Base-by-base conservation (phyloP, 2,797 vertebrate species). In the Monodelphis domestica region DNA sequence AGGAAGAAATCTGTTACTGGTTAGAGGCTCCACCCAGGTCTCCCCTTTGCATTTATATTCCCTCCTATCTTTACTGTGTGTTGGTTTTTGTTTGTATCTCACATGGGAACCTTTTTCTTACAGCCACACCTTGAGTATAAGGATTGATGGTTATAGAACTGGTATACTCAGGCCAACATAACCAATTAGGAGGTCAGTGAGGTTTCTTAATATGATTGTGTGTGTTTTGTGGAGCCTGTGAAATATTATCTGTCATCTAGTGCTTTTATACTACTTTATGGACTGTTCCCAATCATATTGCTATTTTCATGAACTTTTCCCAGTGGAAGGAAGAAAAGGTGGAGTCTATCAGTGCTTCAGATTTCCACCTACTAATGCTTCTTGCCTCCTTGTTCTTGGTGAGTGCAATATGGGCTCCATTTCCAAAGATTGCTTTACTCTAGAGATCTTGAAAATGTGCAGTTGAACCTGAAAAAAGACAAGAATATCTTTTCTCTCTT, bases 221-320 rank as follows among this genome's bases (percentile, higher is more conserved):
- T n/a, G 54, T 33, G 51, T 21, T 93, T 54, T 93, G 93, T 56
- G 90, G 89, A 53, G 53, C 33, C 38, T n/a, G 29, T 87, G 53
- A 91, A 90, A 92, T 53, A 14, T 88, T 45, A 6, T 0, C 5
- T 53, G 87, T 51, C 1, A 88, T 54, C 54, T 94, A 56, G 10
- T 51, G 89, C 50, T 53, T 2, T 24, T 59, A 93, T 24, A 51
- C 50, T 50, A 12, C 54, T 90, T 54, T 92, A 89, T 92, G 55
- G 89, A 28, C 92, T 92, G 95, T 95, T 94, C 55, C 78, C 54
- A 57, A 84, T 38, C 24, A 84, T 50, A 50, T 2, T 84, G 21
- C 70, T 84, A 3, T 50, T 84, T 84, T 84, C 38, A 84, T 45
- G 38, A 84, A 84, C 92, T 92, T 95, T 95, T 94, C 55, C 87